Base-by-base conservation (phyloP, 1,140 invertebrate species). In the Drosophila athabasca region DNA sequence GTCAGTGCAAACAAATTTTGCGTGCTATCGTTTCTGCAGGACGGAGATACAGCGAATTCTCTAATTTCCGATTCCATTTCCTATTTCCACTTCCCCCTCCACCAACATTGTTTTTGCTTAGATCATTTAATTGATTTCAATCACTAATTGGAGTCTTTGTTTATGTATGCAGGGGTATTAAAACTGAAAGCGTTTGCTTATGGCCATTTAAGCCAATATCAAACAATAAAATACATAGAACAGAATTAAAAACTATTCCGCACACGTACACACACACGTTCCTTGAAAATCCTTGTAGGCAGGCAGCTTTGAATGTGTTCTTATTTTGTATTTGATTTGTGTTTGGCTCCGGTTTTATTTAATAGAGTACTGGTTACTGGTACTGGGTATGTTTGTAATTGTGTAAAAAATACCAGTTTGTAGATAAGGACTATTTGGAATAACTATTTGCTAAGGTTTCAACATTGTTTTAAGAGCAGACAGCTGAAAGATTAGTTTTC, bases 121-220 rank as follows among this genome's bases (percentile, higher is more conserved):
- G 49, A 62, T 74, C 62, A 58, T 75, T 59, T 66, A 66, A 75
- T 75, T 75, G 71, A 75, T 66, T 75, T 75, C 49, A 44, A 75
- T 75, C 71, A 66, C 70, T 76, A 76, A 76, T 76, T 75, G 72
- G 45, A 62, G 70, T 74, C 71, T 49, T 74, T 74, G 72, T 75
- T 75, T 75, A 75, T 75, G 72, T 54, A 74, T 65, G 61, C 48
- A 43, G 19, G 43, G 55, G 72, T 54, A 76, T 76, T 76, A 76
- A 75, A 70, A 74, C 65, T 59, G 65, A 74, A 74, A 65, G 71
- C 70, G 48, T 74, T 74, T 73, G 51, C 70, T 71, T 29, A 57
- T 70, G 45, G 11, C 65, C 67, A 70, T 70, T 58, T 70, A 70
- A 70, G 65, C 67, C 67, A 69, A 70, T 70, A 58, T 58, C 57